phyloP scores from a whole-genome alignment of 2,888 invertebrate genomes.

The Leptodirus hochenwartii region DNA sequence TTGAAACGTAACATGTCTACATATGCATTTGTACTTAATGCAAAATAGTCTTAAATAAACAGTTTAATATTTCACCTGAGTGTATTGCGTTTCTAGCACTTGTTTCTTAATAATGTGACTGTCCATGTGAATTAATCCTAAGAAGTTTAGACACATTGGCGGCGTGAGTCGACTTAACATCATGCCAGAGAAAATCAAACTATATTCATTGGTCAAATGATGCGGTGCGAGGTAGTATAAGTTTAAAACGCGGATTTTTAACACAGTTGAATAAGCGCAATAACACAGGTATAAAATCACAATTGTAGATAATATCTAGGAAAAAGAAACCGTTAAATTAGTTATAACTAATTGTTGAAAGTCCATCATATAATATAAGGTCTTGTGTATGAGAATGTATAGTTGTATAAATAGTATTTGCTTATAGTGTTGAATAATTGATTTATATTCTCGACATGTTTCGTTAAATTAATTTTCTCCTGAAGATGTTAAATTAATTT shows the following conservation, averaged over 20 bases:
- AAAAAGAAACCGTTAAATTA: constrained; percentile 18
- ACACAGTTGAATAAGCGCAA: constrained; percentile 95
- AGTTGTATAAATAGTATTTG: no score
- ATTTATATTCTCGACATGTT: no score
- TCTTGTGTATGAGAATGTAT: no score
- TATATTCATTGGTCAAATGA: constrained; percentile 97
- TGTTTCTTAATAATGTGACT: constrained; percentile 73
- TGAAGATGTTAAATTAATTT: no score
- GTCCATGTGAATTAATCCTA: constrained; percentile 96
- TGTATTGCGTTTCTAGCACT: constrained; percentile 82
- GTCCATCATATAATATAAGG: no score
- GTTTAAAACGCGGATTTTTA: constrained; percentile 89
- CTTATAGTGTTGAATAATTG: no score
- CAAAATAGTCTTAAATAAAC: not conserved
- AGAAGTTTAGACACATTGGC: constrained; percentile 94
- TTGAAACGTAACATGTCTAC: constrained; percentile 1
- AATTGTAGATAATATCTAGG: constrained; percentile 72
- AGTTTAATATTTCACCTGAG: constrained; percentile 44
- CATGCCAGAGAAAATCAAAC: constrained; percentile 97
- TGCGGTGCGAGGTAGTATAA: constrained; percentile 93
- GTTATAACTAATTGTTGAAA: no score
- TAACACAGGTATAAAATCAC: constrained; percentile 91
- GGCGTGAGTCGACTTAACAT: constrained; percentile 92
- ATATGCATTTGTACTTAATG: constrained; percentile 1
- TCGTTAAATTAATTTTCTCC: no score